Base-by-base conservation (phyloP, 2,888 invertebrate genomes). In the Incurvaria masculella region DNA sequence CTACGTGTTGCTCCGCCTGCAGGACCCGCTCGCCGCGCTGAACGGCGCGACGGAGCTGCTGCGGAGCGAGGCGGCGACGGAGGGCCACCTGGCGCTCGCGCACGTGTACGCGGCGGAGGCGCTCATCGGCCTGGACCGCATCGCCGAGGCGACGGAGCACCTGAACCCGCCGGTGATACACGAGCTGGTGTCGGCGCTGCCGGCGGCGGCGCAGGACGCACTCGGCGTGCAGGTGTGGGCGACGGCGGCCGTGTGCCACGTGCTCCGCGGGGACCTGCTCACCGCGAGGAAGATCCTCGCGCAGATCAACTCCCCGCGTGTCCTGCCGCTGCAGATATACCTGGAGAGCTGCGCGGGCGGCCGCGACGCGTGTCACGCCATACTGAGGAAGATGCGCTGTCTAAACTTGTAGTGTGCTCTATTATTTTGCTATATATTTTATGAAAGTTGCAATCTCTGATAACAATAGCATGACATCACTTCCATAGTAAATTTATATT, bases 101-200 rank as follows among this genome's bases (percentile, higher is more conserved):
- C 91, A 93, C 66, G 82, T 96, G 58, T 97, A 97, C 67, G 88
- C 91, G 45, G 94, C 94, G 0, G 95, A 97, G 72, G 89, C 94
- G 21, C 74, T 93, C 11, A 86, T 95, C 46, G 83, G 89, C 58
- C 72, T 92, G 62, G 91, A 95, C 62, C 84, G 86, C 69, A 85
- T 93, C 54, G 76, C 84, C 1, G 94, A 95, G 66, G 95, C 95
- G 1, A 81, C 93, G 11, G 86, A 89, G 49, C 88, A 92, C 68
- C 75, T 97, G 45, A 90, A 93, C 59, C 89, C 88, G 2, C 86
- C 88, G 45, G 84, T 85, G 66, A 82, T 91, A 43, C 76, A 79
- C 57, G 75, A 79, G 27, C 61, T 78, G 10, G 74, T 78, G 1
- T 69, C 72, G 10, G 69, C 67, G n/a, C 57, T 79, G 42, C 75